Conservation (phyloP, 2,113 vertebrate species). For the Cyphomyrus plagiostoma region DNA sequence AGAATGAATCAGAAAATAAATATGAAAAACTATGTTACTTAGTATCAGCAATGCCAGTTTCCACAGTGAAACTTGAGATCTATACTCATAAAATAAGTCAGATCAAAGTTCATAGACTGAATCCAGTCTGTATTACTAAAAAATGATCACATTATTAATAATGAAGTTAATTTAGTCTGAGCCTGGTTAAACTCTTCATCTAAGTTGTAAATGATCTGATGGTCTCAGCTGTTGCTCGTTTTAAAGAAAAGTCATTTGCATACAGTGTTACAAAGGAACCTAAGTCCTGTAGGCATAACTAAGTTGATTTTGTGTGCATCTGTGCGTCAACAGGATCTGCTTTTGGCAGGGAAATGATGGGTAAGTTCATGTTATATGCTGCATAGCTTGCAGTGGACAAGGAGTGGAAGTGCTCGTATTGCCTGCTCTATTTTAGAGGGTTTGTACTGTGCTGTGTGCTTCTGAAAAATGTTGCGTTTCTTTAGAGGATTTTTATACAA, state of each 20-base stretch:
- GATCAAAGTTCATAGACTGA: neutral
- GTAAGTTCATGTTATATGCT: conserved; percentile 29
- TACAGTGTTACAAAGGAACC: neutral
- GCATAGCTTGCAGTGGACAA: neutral
- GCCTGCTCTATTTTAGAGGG: neutral
- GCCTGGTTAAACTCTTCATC: neutral
- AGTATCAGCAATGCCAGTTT: neutral
- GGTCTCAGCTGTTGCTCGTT: neutral
- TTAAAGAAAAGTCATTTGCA: neutral
- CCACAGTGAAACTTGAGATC: neutral
- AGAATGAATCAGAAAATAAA: neutral
- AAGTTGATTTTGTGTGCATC: conserved; percentile 20
- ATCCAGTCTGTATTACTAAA: neutral
- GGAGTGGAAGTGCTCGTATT: neutral
- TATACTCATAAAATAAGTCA: neutral
- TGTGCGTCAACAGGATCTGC: conserved; percentile 40
- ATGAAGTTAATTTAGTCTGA: neutral
- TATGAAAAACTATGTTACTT: neutral
- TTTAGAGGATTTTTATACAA: neutral
- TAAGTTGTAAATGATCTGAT: neutral
- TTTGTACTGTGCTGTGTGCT: neutral
- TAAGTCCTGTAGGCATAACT: neutral
- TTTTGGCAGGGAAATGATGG: conserved; percentile 50
- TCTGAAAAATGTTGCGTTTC: neutral
- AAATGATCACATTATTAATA: neutral